These are phyloP conservation scores for Hydrophis major DNA, from an alignment of 2,797 vertebrate species.

Conservation along the genomic window DNA sequence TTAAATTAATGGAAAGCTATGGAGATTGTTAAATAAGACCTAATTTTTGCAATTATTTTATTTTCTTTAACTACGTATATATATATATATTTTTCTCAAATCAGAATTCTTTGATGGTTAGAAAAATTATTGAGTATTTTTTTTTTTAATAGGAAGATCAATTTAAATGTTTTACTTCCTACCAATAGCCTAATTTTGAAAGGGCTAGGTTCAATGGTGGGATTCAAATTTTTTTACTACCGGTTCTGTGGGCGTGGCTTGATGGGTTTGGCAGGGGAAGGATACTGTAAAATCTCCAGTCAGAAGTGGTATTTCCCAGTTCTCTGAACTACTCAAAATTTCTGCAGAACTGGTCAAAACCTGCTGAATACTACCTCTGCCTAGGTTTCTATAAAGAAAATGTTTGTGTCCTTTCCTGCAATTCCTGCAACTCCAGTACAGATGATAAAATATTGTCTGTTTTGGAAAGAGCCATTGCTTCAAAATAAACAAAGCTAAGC, in stretches of 20 bases:
- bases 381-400: not conserved
- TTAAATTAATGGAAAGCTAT: constrained; percentile 26
- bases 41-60: constrained; percentile 1
- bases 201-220: not conserved
- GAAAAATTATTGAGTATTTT: not conserved
- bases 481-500: not conserved
- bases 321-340: too few relatives aligned
- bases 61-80: not conserved
- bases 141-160: not conserved
- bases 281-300: too few relatives aligned
- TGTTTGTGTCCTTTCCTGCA: not conserved
- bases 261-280: too few relatives aligned
- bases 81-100: not conserved
- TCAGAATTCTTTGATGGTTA: not conserved
- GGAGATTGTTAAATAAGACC: constrained; percentile 28
- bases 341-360: too few relatives aligned
- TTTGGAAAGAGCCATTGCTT: not conserved
- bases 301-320: too few relatives aligned
- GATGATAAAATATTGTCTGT: not conserved
- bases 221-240: too few relatives aligned
- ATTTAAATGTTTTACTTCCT: not conserved
- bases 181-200: not conserved
- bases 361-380: too few relatives aligned
- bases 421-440: not conserved
- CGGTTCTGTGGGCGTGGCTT: too few relatives aligned